phyloP scores from a whole-genome alignment of 2,888 invertebrate species.

The Mythimna lalbum region DNA sequence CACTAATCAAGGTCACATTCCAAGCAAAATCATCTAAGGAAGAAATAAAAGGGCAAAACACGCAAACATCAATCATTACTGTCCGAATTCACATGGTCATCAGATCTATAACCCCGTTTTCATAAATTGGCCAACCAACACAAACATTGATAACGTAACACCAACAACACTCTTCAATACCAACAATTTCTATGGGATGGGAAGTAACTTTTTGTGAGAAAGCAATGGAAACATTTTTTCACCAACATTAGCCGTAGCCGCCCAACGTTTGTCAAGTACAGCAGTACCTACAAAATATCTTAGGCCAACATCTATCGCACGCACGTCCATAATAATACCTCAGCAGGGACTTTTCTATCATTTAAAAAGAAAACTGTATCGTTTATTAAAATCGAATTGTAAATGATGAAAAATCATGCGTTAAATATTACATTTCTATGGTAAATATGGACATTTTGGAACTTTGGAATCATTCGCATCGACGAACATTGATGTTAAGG shows the following conservation, averaged over 20 bases:
- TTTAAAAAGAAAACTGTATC: slow-evolving; percentile 55
- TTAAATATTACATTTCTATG: slow-evolving; percentile 50
- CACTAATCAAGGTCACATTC: slow-evolving; percentile 40
- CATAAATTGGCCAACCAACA: slow-evolving; percentile 3
- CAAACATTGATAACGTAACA: background rate
- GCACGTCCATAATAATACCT: slow-evolving; percentile 76
- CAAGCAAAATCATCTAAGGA: slow-evolving; percentile 30
- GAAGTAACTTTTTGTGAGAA: background rate
- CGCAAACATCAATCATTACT: slow-evolving; percentile 54
- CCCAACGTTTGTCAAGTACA: slow-evolving; percentile 34
- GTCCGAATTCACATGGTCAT: slow-evolving; percentile 56
- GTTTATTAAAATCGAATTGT: slow-evolving; percentile 55
- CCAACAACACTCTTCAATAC: background rate
- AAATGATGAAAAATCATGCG: slow-evolving; percentile 53
- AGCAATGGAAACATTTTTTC: background rate
- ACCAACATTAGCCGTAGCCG: background rate
- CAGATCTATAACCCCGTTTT: slow-evolving; percentile 20
- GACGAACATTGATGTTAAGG: slow-evolving; percentile 48
- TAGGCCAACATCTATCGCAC: slow-evolving; percentile 64
- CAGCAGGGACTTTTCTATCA: slow-evolving; percentile 76
- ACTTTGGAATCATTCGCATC: slow-evolving; percentile 42
- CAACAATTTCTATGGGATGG: background rate
- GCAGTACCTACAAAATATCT: slow-evolving; percentile 3
- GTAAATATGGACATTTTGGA: slow-evolving; percentile 28
- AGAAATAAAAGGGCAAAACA: slow-evolving; percentile 47